A percentile compares a stretch with the other conserved stretches of the same genome.
Conservation (phyloP, 2,113 vertebrate genomes). For the Empidonax traillii region DNA sequence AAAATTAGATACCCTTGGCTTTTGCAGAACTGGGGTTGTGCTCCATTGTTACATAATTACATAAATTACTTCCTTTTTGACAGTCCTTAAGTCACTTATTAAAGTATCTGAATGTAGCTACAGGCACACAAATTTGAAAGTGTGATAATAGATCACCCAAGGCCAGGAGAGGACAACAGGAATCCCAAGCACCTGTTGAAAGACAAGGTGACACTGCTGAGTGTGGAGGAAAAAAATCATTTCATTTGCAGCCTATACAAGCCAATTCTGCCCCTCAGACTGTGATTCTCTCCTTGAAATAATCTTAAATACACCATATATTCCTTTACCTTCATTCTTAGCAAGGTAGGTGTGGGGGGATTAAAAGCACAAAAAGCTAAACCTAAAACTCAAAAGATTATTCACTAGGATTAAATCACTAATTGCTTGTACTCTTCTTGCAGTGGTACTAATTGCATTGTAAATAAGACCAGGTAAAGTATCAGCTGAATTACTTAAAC, state of each 20-base stretch:
- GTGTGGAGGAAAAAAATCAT: background rate
- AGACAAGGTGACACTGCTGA: background rate
- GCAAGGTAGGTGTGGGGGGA: background rate
- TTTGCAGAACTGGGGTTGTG: background rate
- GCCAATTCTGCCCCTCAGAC: background rate
- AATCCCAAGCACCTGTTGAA: conserved; percentile 10
- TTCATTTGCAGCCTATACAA: background rate
- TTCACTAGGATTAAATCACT: background rate
- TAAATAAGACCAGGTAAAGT: background rate
- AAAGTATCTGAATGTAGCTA: background rate
- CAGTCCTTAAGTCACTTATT: background rate
- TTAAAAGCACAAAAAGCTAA: background rate
- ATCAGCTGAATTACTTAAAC: background rate
- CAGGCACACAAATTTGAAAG: background rate
- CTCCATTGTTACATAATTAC: background rate
- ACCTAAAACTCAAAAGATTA: background rate
- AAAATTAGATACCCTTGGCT: background rate
- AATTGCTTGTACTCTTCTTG: background rate
- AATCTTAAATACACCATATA: background rate
- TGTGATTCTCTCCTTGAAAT: background rate
- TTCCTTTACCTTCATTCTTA: background rate
- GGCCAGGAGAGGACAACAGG: background rate
- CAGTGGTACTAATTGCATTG: background rate
- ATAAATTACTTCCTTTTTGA: background rate
- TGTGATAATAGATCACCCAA: background rate